phyloP scores from a whole-genome alignment of 35 echinoderm and acorn worm genomes.

The Lytechinus pictus region DNA sequence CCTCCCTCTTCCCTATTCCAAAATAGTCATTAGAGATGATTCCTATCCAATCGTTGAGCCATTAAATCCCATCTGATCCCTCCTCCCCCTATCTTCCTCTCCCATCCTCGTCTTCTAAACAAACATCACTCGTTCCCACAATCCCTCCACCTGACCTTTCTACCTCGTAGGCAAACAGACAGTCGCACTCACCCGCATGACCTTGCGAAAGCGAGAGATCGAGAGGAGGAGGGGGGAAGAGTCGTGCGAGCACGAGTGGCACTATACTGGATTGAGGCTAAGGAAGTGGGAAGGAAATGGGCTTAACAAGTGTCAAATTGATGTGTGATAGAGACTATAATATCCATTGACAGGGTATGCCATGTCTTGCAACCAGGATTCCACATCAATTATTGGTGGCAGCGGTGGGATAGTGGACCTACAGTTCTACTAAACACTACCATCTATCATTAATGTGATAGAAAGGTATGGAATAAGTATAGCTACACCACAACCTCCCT shows the following conservation, averaged over 20 bases:
- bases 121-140: background rate
- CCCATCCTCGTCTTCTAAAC: background rate
- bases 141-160: constrained; percentile 7
- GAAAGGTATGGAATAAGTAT: background rate
- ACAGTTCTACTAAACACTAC: background rate
- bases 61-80: constrained; percentile 11
- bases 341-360: constrained; percentile 30
- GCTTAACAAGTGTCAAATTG: constrained; percentile 56
- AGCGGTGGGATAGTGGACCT: background rate
- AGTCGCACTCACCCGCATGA: constrained; percentile 6
- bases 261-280: constrained; percentile 28
- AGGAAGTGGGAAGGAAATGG: constrained; percentile 37
- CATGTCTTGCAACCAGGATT: background rate
- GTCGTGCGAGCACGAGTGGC: background rate
- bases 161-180: constrained; percentile 27
- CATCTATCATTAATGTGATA: background rate
- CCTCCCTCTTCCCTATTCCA: background rate
- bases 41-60: constrained; percentile 16
- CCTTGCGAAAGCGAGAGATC: constrained; percentile 18
- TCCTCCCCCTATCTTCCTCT: background rate
- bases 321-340: constrained; percentile 37
- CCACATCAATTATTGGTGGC: constrained; percentile 10
- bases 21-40: constrained; percentile 13
- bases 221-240: background rate
- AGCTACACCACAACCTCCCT: background rate